Conservation (phyloP, 2,797 vertebrate genomes). For the Lophius americanus region DNA sequence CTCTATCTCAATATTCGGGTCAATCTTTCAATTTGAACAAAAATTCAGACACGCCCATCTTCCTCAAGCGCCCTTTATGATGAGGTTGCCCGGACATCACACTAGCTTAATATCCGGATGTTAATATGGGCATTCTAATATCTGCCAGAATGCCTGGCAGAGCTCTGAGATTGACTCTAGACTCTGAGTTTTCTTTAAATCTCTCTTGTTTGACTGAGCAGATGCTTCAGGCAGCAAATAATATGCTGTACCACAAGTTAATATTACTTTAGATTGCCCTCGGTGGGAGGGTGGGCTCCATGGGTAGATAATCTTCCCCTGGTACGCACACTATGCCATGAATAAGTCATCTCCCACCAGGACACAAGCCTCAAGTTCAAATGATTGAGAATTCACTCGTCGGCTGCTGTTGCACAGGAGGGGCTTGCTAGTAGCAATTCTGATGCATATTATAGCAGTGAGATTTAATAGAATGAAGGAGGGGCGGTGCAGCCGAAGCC, state of each 20-base stretch:
- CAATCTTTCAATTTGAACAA: too few species aligned
- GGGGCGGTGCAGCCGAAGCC: conserved; percentile 32
- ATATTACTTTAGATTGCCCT: conserved; percentile 57
- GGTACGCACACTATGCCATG: conserved; percentile 48
- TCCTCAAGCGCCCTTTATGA: too few species aligned
- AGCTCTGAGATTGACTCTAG: not conserved
- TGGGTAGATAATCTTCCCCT: conserved; percentile 55
- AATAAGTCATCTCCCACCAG: conserved; percentile 77
- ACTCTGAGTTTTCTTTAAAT: not conserved
- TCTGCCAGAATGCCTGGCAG: not conserved
- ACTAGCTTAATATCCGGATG: not conserved
- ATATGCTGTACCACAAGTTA: conserved; percentile 27
- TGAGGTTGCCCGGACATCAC: too few species aligned
- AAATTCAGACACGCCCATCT: too few species aligned
- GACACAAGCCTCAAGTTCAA: conserved; percentile 64
- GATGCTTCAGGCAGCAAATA: conserved; percentile 12
- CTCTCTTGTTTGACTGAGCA: conserved; percentile 26
- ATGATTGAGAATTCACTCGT: conserved; percentile 69
- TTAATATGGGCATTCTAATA: not conserved
- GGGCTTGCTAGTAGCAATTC: conserved; percentile 52
- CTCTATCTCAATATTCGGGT: too few species aligned
- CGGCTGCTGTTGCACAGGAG: conserved; percentile 40
- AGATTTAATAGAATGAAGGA: conserved; percentile 61
- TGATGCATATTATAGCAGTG: conserved; percentile 55
- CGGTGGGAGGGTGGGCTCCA: conserved; percentile 36